Conservation (phyloP, 2,797 vertebrate species). For the Rhinoraja longicauda region DNA sequence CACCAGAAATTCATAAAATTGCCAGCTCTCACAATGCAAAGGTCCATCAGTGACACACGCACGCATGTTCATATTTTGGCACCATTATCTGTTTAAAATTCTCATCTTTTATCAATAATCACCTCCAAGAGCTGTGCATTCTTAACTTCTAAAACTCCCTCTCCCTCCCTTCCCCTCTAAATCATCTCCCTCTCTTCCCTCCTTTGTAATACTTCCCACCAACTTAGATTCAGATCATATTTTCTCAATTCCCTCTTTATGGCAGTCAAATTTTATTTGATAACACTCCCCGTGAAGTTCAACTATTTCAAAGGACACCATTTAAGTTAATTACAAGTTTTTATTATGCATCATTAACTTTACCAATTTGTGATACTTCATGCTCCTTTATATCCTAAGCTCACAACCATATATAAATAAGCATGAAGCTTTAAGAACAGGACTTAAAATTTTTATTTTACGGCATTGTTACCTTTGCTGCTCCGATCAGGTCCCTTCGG, state of each 20-base stretch:
- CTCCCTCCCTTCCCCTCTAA: neutral
- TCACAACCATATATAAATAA: neutral
- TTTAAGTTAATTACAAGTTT: neutral
- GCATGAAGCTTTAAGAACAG: neutral
- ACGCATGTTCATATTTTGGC: no score
- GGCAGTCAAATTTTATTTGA: neutral
- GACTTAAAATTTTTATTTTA: neutral
- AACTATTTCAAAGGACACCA: neutral
- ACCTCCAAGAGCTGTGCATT: neutral
- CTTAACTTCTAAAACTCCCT: neutral
- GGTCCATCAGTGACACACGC: neutral
- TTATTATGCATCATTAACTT: neutral
- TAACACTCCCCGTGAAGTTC: neutral
- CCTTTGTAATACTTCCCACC: neutral
- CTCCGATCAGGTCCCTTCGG: constrained; percentile 91
- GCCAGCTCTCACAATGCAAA: neutral
- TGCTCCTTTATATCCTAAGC: no score
- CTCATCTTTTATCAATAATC: neutral
- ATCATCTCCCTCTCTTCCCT: neutral
- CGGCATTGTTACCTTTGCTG: constrained; percentile 69
- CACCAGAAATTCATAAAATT: neutral
- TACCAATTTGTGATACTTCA: neutral
- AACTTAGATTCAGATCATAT: neutral
- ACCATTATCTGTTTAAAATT: no score
- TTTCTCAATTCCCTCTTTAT: neutral